Percentiles rank a stretch among this genome's conserved stretches.
phyloP scores from a whole-genome alignment of 2,797 vertebrate genomes.

The Melopsittacus undulatus region DNA sequence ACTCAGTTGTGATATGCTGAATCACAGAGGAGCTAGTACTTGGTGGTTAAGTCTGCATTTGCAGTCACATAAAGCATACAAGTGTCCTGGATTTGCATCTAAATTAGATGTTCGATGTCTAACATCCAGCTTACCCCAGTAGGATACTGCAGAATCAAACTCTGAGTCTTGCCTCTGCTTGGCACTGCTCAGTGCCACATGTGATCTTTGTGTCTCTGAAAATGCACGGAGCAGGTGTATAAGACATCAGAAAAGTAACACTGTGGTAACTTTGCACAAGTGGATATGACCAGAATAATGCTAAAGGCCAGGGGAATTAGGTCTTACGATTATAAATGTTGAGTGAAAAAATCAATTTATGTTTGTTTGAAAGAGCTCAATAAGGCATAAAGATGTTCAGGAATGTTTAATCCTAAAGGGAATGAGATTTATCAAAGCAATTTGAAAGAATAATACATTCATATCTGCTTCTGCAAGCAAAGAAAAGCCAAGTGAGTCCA shows the following conservation, averaged over 20 bases:
- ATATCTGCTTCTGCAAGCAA: slow-evolving; percentile 36
- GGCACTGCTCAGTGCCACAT: background rate
- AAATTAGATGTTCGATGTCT: background rate
- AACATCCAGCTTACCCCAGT: background rate
- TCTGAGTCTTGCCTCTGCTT: background rate
- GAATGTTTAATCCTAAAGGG: slow-evolving; percentile 37
- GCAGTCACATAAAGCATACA: background rate
- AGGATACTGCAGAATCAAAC: background rate
- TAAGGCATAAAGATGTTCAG: slow-evolving; percentile 1
- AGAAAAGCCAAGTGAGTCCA: background rate
- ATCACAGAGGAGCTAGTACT: background rate
- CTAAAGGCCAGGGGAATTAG: background rate
- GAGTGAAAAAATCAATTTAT: background rate
- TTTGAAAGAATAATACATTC: slow-evolving; percentile 14
- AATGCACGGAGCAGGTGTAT: background rate
- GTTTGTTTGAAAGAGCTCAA: slow-evolving; percentile 19
- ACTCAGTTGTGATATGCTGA: background rate
- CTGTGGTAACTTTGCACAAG: background rate
- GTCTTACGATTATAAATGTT: background rate
- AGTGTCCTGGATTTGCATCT: background rate
- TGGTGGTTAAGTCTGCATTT: background rate
- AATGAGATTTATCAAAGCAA: slow-evolving; percentile 38
- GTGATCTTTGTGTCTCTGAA: background rate
- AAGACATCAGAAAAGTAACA: background rate
- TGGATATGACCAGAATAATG: background rate